Conservation (phyloP, 2,797 vertebrate species). For the Strix occidentalis region DNA sequence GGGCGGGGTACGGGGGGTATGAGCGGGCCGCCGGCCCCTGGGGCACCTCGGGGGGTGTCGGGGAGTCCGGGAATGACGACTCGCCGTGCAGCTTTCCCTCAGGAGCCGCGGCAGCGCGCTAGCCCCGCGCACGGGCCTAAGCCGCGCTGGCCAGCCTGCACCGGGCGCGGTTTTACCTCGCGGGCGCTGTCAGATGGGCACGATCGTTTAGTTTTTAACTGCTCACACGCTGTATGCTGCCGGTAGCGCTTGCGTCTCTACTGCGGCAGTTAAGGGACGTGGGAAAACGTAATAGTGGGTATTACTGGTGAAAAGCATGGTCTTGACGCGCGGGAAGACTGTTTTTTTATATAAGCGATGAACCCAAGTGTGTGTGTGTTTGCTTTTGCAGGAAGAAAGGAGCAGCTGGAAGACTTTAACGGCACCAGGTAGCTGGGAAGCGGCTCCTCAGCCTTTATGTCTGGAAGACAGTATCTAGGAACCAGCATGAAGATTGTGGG, state of each 20-base stretch:
- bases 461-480: accelerated
- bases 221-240: background rate
- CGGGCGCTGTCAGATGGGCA: background rate
- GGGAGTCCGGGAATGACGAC: too few relatives aligned
- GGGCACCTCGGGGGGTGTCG: background rate
- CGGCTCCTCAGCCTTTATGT: background rate
- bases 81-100: background rate
- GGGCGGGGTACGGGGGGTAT: too few relatives aligned
- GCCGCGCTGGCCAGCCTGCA: background rate
- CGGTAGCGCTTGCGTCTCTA: accelerated
- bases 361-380: background rate
- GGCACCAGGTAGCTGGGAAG: accelerated
- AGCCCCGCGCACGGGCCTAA: too few relatives aligned
- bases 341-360: accelerated
- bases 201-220: background rate
- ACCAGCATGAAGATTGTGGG: accelerated
- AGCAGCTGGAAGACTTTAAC: too few relatives aligned
- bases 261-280: accelerated
- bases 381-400: background rate
- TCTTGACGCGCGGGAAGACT: accelerated
- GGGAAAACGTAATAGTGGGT: too few relatives aligned
- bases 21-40: background rate
- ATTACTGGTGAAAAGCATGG: accelerated
- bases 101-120: background rate
- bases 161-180: too few relatives aligned